These are phyloP conservation scores for Cathartes aura DNA, from an alignment of 2,113 vertebrate genomes.

Conservation along the genomic window DNA sequence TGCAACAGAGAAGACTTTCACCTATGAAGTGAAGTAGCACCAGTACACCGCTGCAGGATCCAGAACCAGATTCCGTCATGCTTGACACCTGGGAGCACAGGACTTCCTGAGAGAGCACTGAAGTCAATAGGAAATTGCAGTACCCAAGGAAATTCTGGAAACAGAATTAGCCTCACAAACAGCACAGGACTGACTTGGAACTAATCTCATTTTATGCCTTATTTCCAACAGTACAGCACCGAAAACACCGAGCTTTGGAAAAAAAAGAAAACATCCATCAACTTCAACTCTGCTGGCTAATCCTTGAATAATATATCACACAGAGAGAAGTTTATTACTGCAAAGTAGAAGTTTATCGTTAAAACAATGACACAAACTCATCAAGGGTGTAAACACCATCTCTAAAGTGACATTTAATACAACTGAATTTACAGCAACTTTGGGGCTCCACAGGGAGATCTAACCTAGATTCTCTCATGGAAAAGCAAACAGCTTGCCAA, in stretches of 20 bases:
- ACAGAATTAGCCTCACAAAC: background rate
- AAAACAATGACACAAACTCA: constrained; percentile 23
- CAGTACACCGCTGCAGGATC: background rate
- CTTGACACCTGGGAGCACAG: background rate
- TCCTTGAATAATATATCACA: background rate
- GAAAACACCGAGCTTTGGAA: background rate
- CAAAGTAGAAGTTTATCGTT: constrained; percentile 5
- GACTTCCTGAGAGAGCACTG: background rate
- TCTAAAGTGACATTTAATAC: background rate
- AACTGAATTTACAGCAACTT: background rate
- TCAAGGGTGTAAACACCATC: constrained; percentile 1
- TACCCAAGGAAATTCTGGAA: background rate
- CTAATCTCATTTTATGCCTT: background rate
- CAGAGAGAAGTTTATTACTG: background rate
- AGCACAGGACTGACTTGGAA: background rate
- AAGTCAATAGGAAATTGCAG: background rate
- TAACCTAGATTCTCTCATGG: background rate
- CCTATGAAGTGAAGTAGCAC: background rate
- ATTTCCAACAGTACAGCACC: background rate
- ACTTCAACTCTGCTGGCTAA: background rate
- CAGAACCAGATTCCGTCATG: background rate
- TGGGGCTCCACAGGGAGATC: background rate
- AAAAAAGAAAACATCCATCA: background rate
- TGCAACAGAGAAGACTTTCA: background rate
- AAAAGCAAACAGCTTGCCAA: constrained; percentile 11